Evolutionary conservation across 2,113 vertebrate genomes (phyloP).

Genomic region (Ictalurus punctatus): DNA sequence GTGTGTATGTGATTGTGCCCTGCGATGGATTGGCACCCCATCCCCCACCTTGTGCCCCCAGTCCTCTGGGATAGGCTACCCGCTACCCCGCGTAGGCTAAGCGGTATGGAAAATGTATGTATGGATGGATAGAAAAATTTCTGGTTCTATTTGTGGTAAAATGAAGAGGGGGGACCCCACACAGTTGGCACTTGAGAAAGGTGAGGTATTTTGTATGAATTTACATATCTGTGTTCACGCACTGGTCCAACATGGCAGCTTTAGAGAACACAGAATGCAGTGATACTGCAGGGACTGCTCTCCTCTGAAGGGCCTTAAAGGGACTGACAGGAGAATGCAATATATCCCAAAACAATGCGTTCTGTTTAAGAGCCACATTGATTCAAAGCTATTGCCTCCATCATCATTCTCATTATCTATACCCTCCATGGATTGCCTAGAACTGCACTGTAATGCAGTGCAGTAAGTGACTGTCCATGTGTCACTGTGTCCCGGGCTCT

Average conservation of each 20-base stretch:
- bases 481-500: not conserved
- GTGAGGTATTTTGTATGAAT: conserved; percentile 20
- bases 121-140: too few relatives aligned
- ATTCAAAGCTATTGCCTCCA: conserved; percentile 62
- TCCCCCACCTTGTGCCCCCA: too few relatives aligned
- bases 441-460: conserved; percentile 51
- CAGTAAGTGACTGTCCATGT: conserved; percentile 25
- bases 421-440: conserved; percentile 62
- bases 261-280: conserved; percentile 30
- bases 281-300: conserved; percentile 12
- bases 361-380: conserved; percentile 68
- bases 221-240: not conserved
- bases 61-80: too few relatives aligned
- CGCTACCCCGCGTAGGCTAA: too few relatives aligned
- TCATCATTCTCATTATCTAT: conserved; percentile 69
- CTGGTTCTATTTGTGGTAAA: not conserved
- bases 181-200: not conserved
- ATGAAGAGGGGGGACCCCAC: not conserved
- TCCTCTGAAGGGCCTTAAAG: conserved; percentile 50
- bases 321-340: conserved; percentile 66
- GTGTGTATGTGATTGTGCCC: too few relatives aligned
- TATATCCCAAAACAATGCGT: conserved; percentile 72
- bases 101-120: too few relatives aligned
- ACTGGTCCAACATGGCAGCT: conserved; percentile 4
- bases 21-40: too few relatives aligned